Evolutionary conservation across 2,888 invertebrate species (phyloP).

Genomic region (Chrysolina oricalcia): DNA sequence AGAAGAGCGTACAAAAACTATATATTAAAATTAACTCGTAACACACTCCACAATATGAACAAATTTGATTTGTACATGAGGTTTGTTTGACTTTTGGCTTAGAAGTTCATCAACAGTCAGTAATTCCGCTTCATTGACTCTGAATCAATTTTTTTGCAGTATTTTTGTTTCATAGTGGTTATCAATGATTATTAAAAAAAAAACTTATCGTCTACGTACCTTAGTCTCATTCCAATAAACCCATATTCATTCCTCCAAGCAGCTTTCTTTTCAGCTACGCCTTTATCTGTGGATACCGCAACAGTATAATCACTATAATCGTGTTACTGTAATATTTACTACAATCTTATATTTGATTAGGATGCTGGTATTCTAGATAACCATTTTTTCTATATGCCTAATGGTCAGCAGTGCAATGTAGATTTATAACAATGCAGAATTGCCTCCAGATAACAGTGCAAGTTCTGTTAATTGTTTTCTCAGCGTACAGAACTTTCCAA

Average conservation of each 20-base stretch:
- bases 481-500: conserved; percentile 55
- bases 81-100: no score
- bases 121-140: no score
- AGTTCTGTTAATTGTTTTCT: conserved; percentile 52
- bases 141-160: no score
- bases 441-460: conserved; percentile 35
- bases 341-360: conserved; percentile 38
- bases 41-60: no score
- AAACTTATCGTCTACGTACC: not conserved
- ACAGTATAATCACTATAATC: conserved; percentile 33
- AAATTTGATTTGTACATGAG: no score
- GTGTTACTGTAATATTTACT: conserved; percentile 28
- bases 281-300: conserved; percentile 20
- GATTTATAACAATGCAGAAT: conserved; percentile 45
- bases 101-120: no score
- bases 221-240: not conserved
- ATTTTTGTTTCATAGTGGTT: not conserved
- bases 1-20: no score
- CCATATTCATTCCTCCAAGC: not conserved
- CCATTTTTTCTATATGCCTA: conserved; percentile 39
- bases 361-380: conserved; percentile 46
- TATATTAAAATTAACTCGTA: no score
- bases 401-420: conserved; percentile 38
- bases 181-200: not conserved
- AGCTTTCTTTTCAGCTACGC: conserved; percentile 23